Conservation (phyloP, 2,113 vertebrate genomes). For the Centropus bengalensis region DNA sequence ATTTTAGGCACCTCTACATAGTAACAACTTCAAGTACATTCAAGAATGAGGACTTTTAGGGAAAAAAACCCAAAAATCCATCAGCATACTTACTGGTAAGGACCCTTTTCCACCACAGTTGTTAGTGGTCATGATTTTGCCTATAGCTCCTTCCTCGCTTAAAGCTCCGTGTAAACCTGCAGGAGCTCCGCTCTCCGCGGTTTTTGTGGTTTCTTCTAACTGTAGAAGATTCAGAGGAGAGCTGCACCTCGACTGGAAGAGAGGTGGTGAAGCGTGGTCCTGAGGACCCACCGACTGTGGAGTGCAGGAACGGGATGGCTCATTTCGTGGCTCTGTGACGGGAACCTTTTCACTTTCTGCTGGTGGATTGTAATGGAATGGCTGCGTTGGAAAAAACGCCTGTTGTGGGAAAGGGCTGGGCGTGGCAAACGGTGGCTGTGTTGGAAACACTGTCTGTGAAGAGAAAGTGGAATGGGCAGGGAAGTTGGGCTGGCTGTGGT, state of each 20-base stretch:
- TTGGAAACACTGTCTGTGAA: conserved; percentile 65
- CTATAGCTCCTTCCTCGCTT: conserved; percentile 66
- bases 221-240: conserved; percentile 93
- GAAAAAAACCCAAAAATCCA: not conserved
- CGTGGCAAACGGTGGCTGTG: conserved; percentile 72
- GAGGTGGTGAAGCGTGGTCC: conserved; percentile 77
- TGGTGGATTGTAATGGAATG: conserved; percentile 73
- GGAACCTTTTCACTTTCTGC: conserved; percentile 66
- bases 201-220: conserved; percentile 88
- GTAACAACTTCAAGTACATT: not conserved
- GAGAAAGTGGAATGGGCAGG: conserved; percentile 63
- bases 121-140: conserved; percentile 30
- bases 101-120: conserved; percentile 57
- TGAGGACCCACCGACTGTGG: conserved; percentile 72
- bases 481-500: conserved; percentile 72
- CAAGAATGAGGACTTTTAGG: not conserved
- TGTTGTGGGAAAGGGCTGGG: conserved; percentile 69
- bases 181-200: conserved; percentile 51
- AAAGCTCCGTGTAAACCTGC: not conserved
- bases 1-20: not conserved
- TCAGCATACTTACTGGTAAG: conserved; percentile 72
- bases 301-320: conserved; percentile 76
- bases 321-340: conserved; percentile 55
- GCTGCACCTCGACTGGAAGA: conserved; percentile 92
- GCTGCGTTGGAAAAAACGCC: conserved; percentile 43